phyloP scores from a whole-genome alignment of 2,888 invertebrate genomes.

The Nebria salina region DNA sequence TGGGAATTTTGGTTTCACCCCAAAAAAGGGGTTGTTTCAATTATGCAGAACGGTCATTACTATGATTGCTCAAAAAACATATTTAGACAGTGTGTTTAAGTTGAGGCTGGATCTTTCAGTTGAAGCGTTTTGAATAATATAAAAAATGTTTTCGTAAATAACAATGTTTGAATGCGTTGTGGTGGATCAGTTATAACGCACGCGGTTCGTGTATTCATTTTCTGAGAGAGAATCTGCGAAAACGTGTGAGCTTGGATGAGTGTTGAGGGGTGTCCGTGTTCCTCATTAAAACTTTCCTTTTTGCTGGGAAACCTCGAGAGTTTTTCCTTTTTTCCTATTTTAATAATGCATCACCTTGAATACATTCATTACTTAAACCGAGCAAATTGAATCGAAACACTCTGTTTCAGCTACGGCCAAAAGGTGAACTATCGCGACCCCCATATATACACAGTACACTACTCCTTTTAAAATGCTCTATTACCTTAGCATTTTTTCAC shows the following conservation, averaged over 20 bases:
- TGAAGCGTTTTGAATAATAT: no score
- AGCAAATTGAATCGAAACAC: neutral
- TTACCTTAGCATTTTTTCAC: neutral
- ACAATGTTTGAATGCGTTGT: neutral
- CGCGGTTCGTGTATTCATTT: neutral
- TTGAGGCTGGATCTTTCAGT: no score
- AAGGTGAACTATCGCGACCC: neutral
- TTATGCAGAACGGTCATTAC: no score
- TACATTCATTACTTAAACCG: neutral
- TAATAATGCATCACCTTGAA: slow-evolving; percentile 28
- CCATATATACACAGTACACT: neutral
- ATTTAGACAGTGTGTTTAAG: no score
- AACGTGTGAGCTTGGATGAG: neutral
- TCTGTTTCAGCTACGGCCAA: neutral
- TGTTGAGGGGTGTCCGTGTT: slow-evolving; percentile 9
- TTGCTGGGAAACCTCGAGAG: slow-evolving; percentile 25
- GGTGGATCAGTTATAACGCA: no score
- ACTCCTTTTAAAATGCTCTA: neutral
- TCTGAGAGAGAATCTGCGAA: neutral
- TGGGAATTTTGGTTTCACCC: no score
- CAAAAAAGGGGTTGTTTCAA: no score
- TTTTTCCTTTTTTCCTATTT: slow-evolving; percentile 16
- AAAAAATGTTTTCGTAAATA: neutral
- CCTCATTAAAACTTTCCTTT: slow-evolving; percentile 39
- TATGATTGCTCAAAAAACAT: no score